phyloP scores from a whole-genome alignment of 1,140 invertebrate genomes.

The Riptortus pedestris region DNA sequence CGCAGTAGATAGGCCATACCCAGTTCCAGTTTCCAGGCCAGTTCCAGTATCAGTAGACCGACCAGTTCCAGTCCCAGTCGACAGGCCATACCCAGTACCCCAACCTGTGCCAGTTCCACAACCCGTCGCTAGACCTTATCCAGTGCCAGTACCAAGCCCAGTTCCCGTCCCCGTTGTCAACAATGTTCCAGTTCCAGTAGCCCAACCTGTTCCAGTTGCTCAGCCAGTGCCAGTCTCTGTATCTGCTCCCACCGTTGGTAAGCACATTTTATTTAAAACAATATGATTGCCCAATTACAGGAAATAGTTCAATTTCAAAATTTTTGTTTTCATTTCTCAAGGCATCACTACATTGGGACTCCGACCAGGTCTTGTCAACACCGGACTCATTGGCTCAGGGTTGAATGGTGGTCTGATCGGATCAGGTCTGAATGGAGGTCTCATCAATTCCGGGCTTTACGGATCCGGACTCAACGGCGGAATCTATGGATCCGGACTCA shows the following conservation, averaged over 20 bases:
- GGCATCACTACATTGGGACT: background rate
- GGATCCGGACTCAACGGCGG: background rate
- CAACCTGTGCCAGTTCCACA: slow-evolving; percentile 28
- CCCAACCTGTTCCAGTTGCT: no score
- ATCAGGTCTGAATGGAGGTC: background rate
- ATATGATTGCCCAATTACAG: background rate
- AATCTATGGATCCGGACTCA: no score
- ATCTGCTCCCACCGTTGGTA: background rate
- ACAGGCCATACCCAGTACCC: slow-evolving; percentile 29
- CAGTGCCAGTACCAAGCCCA: slow-evolving; percentile 24
- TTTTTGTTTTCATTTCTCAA: no score
- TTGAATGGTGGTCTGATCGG: no score
- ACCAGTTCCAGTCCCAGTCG: slow-evolving; percentile 24
- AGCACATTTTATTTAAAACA: background rate
- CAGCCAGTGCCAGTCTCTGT: slow-evolving; percentile 4
- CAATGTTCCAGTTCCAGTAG: slow-evolving; percentile 15
- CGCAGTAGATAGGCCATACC: slow-evolving; percentile 28
- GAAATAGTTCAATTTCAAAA: background rate
- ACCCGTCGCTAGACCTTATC: slow-evolving; percentile 22
- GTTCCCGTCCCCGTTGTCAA: slow-evolving; percentile 28
- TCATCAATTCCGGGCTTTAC: background rate
- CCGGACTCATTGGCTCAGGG: background rate
- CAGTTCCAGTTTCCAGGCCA: slow-evolving; percentile 28
- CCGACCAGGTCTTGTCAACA: background rate
- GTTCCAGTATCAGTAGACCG: slow-evolving; percentile 22